These are phyloP conservation scores for Microctonus brassicae DNA, from an alignment of 2,888 invertebrate species.

Conservation along the genomic window DNA sequence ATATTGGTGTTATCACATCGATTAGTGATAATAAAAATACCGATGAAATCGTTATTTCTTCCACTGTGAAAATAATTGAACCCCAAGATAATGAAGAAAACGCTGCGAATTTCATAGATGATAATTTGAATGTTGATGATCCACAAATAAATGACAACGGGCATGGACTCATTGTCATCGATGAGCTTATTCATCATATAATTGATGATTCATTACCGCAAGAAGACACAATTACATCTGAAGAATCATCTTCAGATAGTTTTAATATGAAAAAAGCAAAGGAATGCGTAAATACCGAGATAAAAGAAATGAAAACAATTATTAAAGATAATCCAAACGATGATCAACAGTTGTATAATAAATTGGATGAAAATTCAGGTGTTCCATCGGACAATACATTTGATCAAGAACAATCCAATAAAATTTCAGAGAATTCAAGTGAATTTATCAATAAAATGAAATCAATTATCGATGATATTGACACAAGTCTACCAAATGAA, in stretches of 20 bases:
- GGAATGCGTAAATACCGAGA: constrained; percentile 22
- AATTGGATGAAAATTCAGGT: background rate
- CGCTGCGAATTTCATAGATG: background rate
- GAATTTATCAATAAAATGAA: constrained; percentile 28
- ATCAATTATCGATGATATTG: background rate
- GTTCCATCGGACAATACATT: background rate
- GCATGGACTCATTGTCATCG: constrained; percentile 49
- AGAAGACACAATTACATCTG: background rate
- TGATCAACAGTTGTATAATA: background rate
- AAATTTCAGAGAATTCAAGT: background rate
- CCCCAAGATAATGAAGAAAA: background rate
- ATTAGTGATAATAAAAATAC: background rate
- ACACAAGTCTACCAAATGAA: background rate
- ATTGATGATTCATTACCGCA: constrained; percentile 41
- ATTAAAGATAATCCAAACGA: background rate
- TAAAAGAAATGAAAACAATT: constrained; percentile 25
- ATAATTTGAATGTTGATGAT: background rate
- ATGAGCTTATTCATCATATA: constrained; percentile 61
- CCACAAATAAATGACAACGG: background rate
- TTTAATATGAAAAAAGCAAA: constrained; percentile 29
- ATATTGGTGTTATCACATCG: background rate
- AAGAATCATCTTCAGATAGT: constrained; percentile 18
- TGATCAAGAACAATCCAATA: background rate
- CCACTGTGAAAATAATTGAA: background rate
- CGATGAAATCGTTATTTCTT: background rate